A percentile compares a stretch with the other conserved stretches of the same genome.
phyloP scores from a whole-genome alignment of 2,113 vertebrate genomes.

The Tiliqua scincoides region DNA sequence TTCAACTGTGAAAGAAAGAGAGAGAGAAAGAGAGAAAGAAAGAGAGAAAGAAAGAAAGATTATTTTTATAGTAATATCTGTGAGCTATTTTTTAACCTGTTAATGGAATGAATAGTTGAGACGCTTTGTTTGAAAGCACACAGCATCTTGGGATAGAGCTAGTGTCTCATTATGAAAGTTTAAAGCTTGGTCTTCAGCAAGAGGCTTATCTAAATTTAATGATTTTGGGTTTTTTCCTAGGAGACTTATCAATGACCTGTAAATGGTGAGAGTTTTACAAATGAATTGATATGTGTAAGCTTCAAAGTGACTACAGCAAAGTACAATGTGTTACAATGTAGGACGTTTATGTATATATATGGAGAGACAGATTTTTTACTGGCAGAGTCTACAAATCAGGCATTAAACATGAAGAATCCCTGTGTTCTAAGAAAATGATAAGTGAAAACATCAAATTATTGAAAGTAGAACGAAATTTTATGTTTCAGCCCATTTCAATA shows the following conservation, averaged over 20 bases:
- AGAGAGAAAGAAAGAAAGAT: no score
- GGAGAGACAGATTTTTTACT: conserved; percentile 50
- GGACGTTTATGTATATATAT: conserved; percentile 37
- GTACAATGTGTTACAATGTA: conserved; percentile 33
- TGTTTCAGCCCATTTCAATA: conserved; percentile 37
- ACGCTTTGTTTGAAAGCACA: conserved; percentile 57
- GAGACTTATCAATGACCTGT: conserved; percentile 30
- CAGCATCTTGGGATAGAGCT: conserved; percentile 38
- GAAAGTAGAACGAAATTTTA: conserved; percentile 53
- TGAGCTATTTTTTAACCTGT: conserved; percentile 36
- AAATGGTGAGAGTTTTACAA: conserved; percentile 63
- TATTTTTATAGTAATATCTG: no score
- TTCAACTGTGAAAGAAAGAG: no score
- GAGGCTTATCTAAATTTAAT: conserved; percentile 70
- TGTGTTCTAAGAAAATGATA: conserved; percentile 50
- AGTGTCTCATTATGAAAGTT: conserved; percentile 68
- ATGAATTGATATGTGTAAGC: conserved; percentile 33
- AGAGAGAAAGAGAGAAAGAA: no score
- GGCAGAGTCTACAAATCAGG: conserved; percentile 57
- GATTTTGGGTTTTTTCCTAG: conserved; percentile 56
- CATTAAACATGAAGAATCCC: conserved; percentile 66
- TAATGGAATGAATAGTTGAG: conserved; percentile 62
- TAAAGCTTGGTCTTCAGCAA: conserved; percentile 63
- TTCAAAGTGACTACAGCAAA: conserved; percentile 14
- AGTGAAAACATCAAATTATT: conserved; percentile 62